A percentile compares a stretch with the other conserved stretches of the same genome.
Conservation (phyloP, 1,140 invertebrate species). For the Drosophila tsacasi region DNA sequence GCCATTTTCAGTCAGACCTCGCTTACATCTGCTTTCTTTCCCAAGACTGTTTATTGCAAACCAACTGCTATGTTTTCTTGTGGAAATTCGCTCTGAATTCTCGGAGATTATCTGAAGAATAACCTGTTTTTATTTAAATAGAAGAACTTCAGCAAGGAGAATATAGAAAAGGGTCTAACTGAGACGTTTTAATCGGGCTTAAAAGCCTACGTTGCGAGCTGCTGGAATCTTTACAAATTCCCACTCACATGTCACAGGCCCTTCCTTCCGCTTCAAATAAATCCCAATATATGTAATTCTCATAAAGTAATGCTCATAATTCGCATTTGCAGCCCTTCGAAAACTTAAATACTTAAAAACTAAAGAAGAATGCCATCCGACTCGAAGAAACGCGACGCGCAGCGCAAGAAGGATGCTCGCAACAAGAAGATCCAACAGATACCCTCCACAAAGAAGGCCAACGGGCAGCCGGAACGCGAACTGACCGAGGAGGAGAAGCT, state of each 20-base stretch:
- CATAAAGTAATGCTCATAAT: background rate
- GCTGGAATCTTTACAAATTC: background rate
- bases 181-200: too few species aligned
- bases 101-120: too few species aligned
- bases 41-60: too few species aligned
- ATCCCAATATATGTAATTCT: background rate
- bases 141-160: too few species aligned
- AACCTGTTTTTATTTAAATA: too few species aligned
- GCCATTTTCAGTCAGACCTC: background rate
- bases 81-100: background rate
- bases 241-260: background rate
- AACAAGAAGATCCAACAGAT: conserved; percentile 88
- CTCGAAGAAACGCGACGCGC: conserved; percentile 97
- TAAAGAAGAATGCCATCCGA: conserved; percentile 64
- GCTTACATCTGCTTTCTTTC: too few species aligned
- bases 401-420: conserved; percentile 98
- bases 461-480: conserved; percentile 82
- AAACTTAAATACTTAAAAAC: background rate
- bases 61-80: background rate
- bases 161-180: too few species aligned
- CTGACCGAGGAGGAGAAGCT: conserved; percentile 90
- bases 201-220: background rate
- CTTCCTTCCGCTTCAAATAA: background rate
- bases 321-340: conserved; percentile 9
- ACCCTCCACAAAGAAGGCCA: conserved; percentile 78